phyloP scores from a whole-genome alignment of 2,113 vertebrate genomes.

The Lonchura striata region DNA sequence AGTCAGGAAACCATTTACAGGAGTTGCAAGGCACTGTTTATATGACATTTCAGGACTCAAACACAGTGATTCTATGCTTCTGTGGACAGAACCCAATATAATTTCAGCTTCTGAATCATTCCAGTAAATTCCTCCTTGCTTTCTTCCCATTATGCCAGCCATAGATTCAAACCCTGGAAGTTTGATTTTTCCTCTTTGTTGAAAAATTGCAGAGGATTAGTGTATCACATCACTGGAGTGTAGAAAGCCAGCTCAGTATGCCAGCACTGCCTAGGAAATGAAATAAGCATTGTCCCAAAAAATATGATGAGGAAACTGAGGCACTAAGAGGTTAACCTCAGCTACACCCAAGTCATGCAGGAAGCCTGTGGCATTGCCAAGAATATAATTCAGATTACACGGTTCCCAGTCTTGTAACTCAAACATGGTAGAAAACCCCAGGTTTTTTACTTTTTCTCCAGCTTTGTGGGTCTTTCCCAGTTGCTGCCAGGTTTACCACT shows the following conservation, averaged over 20 bases:
- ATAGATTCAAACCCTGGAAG: neutral
- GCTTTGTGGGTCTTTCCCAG: slow-evolving; percentile 5
- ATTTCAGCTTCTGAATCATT: neutral
- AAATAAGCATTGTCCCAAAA: neutral
- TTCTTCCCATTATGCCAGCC: neutral
- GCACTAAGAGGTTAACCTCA: neutral
- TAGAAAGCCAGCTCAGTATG: neutral
- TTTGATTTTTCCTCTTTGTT: neutral
- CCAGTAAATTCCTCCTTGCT: slow-evolving; percentile 9
- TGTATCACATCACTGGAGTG: neutral
- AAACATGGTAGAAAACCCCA: neutral
- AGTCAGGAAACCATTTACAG: slow-evolving; percentile 37
- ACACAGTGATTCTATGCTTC: neutral
- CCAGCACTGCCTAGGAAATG: neutral
- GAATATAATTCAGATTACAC: slow-evolving; percentile 9
- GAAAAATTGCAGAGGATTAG: neutral
- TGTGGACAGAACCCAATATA: slow-evolving; percentile 7
- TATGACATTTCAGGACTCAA: slow-evolving; percentile 16
- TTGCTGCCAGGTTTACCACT: slow-evolving; percentile 24
- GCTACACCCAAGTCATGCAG: neutral
- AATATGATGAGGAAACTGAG: neutral
- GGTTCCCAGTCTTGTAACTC: slow-evolving; percentile 25
- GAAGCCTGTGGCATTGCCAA: neutral
- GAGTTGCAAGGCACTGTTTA: slow-evolving; percentile 19
- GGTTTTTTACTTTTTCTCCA: neutral